Base-by-base conservation (phyloP, 2,113 vertebrate species). In the Nerophis lumbriciformis region DNA sequence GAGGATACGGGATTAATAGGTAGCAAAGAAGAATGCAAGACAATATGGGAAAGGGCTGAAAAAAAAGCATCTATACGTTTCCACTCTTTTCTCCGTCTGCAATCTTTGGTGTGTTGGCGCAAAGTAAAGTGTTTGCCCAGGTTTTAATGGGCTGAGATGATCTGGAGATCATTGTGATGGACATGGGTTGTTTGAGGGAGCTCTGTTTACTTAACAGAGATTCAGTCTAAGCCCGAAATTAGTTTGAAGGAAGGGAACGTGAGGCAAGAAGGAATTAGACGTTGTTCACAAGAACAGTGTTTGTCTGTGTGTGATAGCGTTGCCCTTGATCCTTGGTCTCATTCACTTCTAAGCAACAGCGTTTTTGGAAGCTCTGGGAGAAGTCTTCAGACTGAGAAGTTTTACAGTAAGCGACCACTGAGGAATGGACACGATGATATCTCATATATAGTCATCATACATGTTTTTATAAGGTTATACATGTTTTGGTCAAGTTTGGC, bases 131-230 rank as follows among this genome's bases (percentile, higher is more conserved):
- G 93, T 97, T 95, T 97, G 93, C 90, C 85, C 85, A 92, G 91
- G 93, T 94, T 95, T 99, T 98, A 98, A 96, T 97, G 94, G 95
- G 91, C 87, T 91, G 91, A 91, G 94, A 93, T 96, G 92, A 93
- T 92, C 89, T 90, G 84, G 77, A 85, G 90, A 95, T 95, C 94
- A 94, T 94, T 91, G 92, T 82, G 85, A 88, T 64, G 78, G 68
- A 75, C 72, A 72, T 64, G 39, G 66, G 61, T 55, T 72, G 75
- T 62, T 75, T 77, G 77, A 77, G 76, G 85, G 72, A 90, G 88
- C 69, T 75, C 89, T 96, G 92, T 98, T 97, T 94, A 92, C 89
- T 90, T 90, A 93, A 91, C 90, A 92, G 92, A 94, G 93, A 91
- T 88, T 91, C 88, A 84, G 89, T 85, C 91, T 93, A 92, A 93